These are phyloP conservation scores for Athetis lepigone DNA, from an alignment of 2,888 invertebrate species.

Conservation along the genomic window DNA sequence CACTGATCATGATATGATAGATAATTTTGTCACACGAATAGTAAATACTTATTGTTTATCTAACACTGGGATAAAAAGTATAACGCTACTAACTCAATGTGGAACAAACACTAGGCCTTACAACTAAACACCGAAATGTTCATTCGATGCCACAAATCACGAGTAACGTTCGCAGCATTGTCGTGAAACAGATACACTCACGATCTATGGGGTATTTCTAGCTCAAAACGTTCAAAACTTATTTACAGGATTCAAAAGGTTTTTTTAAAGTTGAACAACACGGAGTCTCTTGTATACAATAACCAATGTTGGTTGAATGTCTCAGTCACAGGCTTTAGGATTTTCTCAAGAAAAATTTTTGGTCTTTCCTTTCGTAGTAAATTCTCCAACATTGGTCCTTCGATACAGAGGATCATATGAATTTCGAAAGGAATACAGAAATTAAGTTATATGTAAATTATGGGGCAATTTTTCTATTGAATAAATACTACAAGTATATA, in stretches of 20 bases:
- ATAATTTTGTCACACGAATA: background rate
- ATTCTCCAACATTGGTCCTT: slow-evolving; percentile 29
- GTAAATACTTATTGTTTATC: background rate
- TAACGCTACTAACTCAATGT: slow-evolving; percentile 59
- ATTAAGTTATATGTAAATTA: background rate
- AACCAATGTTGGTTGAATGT: slow-evolving; percentile 6
- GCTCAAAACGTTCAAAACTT: slow-evolving; percentile 36
- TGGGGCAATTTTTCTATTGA: no score
- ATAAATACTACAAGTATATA: no score
- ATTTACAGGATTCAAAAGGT: slow-evolving; percentile 40
- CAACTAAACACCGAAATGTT: slow-evolving; percentile 74
- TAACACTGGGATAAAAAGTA: background rate
- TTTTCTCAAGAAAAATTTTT: background rate
- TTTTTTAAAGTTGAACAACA: slow-evolving; percentile 9
- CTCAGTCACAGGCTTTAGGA: background rate
- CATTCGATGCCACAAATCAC: slow-evolving; percentile 70
- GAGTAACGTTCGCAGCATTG: slow-evolving; percentile 60
- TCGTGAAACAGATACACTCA: slow-evolving; percentile 42
- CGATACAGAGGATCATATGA: background rate
- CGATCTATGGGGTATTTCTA: slow-evolving; percentile 39
- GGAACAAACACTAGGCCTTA: slow-evolving; percentile 73
- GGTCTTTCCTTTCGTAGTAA: no score
- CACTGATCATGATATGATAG: no score
- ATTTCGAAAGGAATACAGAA: slow-evolving; percentile 14
- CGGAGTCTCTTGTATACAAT: background rate